Percentiles rank a stretch among this genome's conserved stretches.
phyloP scores from a whole-genome alignment of 2,888 invertebrate species.

The Danaus chrysippus region DNA sequence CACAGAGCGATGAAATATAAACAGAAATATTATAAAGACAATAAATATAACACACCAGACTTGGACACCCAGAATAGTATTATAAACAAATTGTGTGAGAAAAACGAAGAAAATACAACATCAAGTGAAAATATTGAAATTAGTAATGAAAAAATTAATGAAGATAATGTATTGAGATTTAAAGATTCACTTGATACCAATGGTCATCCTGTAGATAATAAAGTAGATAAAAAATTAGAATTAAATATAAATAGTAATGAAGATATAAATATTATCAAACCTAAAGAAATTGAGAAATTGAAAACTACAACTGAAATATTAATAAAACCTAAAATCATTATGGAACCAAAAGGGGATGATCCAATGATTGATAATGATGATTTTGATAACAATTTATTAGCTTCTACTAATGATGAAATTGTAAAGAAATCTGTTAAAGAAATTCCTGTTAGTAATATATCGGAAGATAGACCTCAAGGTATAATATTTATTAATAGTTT shows the following conservation, averaged over 20 bases:
- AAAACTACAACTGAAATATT: neutral
- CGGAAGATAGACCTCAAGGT: slow-evolving; percentile 16
- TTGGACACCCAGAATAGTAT: slow-evolving; percentile 53
- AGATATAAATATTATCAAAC: slow-evolving; percentile 7
- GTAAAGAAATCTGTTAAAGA: neutral
- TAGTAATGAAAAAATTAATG: slow-evolving; percentile 13
- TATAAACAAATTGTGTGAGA: slow-evolving; percentile 20
- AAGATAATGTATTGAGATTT: slow-evolving; percentile 18
- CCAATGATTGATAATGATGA: neutral
- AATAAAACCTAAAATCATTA: neutral
- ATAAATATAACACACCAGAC: slow-evolving; percentile 55
- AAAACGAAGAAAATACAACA: slow-evolving; percentile 14
- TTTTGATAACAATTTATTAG: neutral
- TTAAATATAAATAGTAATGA: neutral
- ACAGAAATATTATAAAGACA: slow-evolving; percentile 64
- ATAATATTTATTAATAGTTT: slow-evolving; percentile 9
- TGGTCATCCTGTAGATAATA: slow-evolving; percentile 7
- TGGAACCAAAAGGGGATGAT: neutral
- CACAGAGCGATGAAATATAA: slow-evolving; percentile 61
- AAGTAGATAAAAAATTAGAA: slow-evolving; percentile 2
- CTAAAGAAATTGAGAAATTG: slow-evolving; percentile 7
- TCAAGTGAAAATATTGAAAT: slow-evolving; percentile 14
- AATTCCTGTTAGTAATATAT: neutral
- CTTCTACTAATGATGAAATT: neutral
- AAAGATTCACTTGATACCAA: slow-evolving; percentile 16